Evolutionary conservation across 2,888 invertebrate genomes (phyloP).

Genomic region (Autographa pulchrina): DNA sequence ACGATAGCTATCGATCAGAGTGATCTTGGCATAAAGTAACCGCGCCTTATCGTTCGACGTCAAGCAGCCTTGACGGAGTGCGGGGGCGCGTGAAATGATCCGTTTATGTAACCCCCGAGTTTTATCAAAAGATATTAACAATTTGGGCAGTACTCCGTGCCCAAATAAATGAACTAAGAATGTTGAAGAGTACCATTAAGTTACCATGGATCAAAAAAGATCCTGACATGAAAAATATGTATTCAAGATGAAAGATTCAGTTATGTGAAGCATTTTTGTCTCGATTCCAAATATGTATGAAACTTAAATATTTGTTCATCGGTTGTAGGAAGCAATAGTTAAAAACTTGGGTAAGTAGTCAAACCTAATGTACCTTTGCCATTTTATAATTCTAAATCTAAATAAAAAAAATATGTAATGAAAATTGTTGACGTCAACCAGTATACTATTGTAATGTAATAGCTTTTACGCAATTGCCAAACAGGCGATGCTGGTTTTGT

Average conservation of each 20-base stretch:
- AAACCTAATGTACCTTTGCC: not conserved
- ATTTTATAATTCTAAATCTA: not conserved
- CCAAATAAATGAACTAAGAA: not conserved
- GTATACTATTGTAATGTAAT: slow-evolving; percentile 36
- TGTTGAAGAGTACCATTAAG: not conserved
- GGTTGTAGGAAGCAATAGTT: not conserved
- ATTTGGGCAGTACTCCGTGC: not conserved
- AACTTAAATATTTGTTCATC: not conserved
- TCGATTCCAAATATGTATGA: not conserved
- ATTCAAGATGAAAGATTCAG: too few relatives aligned
- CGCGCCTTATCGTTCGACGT: slow-evolving; percentile 47
- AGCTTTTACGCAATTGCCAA: slow-evolving; percentile 41
- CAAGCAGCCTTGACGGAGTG: slow-evolving; percentile 40
- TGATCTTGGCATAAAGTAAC: slow-evolving; percentile 43
- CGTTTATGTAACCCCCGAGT: slow-evolving; percentile 29
- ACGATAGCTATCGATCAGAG: slow-evolving; percentile 38
- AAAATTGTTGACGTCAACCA: slow-evolving; percentile 16
- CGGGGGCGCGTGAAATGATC: slow-evolving; percentile 19
- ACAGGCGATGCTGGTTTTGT: slow-evolving; percentile 38
- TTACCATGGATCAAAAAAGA: too few relatives aligned
- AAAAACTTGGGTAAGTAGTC: not conserved
- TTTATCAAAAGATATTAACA: not conserved
- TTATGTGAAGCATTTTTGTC: not conserved
- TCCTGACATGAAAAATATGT: too few relatives aligned
- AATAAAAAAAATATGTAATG: not conserved